These are phyloP conservation scores for Opisthograptis luteolata DNA, from an alignment of 2,888 invertebrate genomes.

Conservation along the genomic window DNA sequence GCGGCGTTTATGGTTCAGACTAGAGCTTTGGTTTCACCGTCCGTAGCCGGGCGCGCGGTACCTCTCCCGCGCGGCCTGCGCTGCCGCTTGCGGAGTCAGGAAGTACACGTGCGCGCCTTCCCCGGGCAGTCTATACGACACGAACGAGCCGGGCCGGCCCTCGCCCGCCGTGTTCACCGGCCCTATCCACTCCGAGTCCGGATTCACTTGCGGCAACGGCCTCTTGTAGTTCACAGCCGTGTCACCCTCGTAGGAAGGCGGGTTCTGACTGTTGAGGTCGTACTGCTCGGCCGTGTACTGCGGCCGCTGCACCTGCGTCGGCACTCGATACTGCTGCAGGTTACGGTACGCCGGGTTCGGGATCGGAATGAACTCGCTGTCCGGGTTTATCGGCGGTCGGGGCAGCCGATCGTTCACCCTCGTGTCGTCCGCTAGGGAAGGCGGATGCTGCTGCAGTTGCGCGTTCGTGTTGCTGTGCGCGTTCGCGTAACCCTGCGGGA, in stretches of 20 bases:
- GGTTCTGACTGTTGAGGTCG: conserved; percentile 59
- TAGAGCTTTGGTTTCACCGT: conserved; percentile 82
- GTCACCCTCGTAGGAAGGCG: conserved; percentile 72
- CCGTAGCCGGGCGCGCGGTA: conserved; percentile 73
- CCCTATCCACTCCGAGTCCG: conserved; percentile 85
- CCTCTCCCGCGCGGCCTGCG: conserved; percentile 60
- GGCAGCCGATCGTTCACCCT: conserved; percentile 89
- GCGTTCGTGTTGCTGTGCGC: conserved; percentile 59
- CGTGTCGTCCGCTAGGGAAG: conserved; percentile 86
- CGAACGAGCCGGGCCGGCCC: conserved; percentile 85
- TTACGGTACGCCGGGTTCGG: conserved; percentile 73
- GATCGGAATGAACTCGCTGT: conserved; percentile 86
- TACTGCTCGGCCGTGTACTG: conserved; percentile 71
- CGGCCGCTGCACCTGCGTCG: conserved; percentile 62
- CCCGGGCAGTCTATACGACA: conserved; percentile 89
- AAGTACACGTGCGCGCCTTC: conserved; percentile 92
- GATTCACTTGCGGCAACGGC: conserved; percentile 82
- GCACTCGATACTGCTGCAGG: conserved; percentile 62
- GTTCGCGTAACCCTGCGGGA: conserved; percentile 46
- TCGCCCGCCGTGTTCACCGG: conserved; percentile 76
- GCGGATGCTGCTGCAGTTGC: conserved; percentile 65
- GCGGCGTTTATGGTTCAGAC: conserved; percentile 70
- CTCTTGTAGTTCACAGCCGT: conserved; percentile 84
- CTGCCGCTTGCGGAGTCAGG: conserved; percentile 87
- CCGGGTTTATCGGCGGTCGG: conserved; percentile 87